Base-by-base conservation (phyloP, 2,797 vertebrate genomes). In the Pseudomugil tenellus region DNA sequence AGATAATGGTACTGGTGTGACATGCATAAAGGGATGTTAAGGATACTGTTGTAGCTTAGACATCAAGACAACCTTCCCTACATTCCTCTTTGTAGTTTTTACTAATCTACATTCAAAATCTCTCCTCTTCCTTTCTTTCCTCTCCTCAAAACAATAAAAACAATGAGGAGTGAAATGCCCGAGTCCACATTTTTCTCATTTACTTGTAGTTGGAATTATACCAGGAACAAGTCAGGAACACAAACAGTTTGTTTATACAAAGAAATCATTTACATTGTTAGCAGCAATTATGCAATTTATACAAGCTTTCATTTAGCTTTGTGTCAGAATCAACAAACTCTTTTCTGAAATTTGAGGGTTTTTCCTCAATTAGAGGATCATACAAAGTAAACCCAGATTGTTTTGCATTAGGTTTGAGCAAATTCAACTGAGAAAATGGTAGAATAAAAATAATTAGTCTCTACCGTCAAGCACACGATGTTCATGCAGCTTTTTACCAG, bases 211-310 rank as follows among this genome's bases (percentile, higher is more conserved):
- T 83, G 76, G 81, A 84, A 72, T 31, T 32, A 77, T 51, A 81
- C 70, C 56, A 78, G 26, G 16, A 69, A 77, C 63, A 66, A 77
- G 81, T 67, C 75, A 17, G 72, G 54, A 68, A 57, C 58, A 61
- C 76, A 86, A 55, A 59, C 39, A 25, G 58, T 85, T 85, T 89
- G 74, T 89, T 84, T 87, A 77, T 63, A 32, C 60, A 84, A 70
- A 73, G 9, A 83, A 75, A 76, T 79, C 6, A 78, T 75, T 81
- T 73, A 54, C 56, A 82, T 87, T 87, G 76, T 86, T 82, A 87
- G 84, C 75, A 75, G 53, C 70, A 85, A 87, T 87, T 87, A 89
- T 78, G 68, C 55, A 73, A 88, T 85, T 85, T 79, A 67, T 82
- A 87, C 81, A 75, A 68, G 78, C 77, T 82, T 86, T 61, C 39